Conservation (phyloP, 2,113 vertebrate species). For the Scomber japonicus region DNA sequence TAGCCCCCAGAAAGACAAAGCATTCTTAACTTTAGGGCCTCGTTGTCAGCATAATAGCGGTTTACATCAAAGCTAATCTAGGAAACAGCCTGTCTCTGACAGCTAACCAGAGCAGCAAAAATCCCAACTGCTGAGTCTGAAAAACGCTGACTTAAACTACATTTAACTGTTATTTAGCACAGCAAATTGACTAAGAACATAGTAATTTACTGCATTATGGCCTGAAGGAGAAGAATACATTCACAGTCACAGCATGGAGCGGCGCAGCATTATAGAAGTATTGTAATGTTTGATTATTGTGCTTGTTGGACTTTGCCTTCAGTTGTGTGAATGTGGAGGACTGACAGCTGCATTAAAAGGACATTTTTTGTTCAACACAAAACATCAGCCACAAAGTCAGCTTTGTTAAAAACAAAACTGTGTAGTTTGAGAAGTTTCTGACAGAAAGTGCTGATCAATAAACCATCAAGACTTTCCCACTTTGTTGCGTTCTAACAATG, state of each 20-base stretch:
- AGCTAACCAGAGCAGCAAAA: conserved; percentile 36
- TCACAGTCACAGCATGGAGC: background rate
- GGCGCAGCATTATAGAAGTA: background rate
- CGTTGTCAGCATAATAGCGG: conserved; percentile 19
- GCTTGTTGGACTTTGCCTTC: background rate
- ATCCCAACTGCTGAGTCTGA: conserved; percentile 19
- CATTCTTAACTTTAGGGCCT: conserved; percentile 1
- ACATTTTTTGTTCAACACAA: background rate
- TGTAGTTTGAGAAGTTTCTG: background rate
- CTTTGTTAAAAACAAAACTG: background rate
- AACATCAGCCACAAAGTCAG: background rate
- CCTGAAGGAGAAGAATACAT: conserved; percentile 15
- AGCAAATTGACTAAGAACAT: conserved; percentile 41
- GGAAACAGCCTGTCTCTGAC: conserved; percentile 38
- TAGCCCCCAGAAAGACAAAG: background rate
- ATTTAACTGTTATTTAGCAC: conserved; percentile 57
- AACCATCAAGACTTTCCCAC: background rate
- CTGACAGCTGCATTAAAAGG: background rate
- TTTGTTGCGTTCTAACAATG: no score
- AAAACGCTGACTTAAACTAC: conserved; percentile 56
- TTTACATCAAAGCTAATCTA: conserved; percentile 55
- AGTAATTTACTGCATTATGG: conserved; percentile 48
- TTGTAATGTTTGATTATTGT: background rate
- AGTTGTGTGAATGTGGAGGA: background rate
- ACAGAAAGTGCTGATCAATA: background rate